Evolutionary conservation across 2,797 vertebrate species (phyloP), one percentile per base, ranked within the genome.

Genomic region (Acipenser oxyrinchus): DNA sequence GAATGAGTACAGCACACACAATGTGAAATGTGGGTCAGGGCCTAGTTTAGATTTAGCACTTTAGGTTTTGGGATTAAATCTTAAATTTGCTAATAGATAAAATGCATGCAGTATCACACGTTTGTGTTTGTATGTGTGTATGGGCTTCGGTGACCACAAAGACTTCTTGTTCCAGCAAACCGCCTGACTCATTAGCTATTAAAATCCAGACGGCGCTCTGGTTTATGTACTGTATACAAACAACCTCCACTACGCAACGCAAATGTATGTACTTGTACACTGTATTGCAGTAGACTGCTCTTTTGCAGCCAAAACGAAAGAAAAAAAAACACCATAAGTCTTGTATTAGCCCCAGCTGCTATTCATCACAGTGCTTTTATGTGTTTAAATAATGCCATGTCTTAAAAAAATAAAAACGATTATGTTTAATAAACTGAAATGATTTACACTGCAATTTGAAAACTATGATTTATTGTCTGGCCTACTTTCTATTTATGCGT

Each of bases 151-250:
- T 37, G 5, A 37, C 3, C 37, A 37, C 37, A 37, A 37, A 37
- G 12, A 11, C 10, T 58, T n/a, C 15, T 11, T 58, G 55, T 58
- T 58, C 55, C 55, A 64, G 70, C 62, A 55, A 62, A 74, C 68
- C 64, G 48, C 53, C 67, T 37, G 37, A 37, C 37, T 65, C 37
- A 59, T 71, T 68, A 72, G 68, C 66, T 65, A 63, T 72, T 68
- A 68, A 68, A 49, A 70, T 65, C 69, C 65, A 67, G 63, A 59
- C 15, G 51, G 50, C 15, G 49, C 62, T n/a, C 48, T 48, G 64
- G 51, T 58, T 66, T 68, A 37, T 13, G 57, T 23, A 58, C 8
- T 50, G 48, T 10, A 49, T 48, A 23, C 64, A 67, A 63, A 37
- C 37, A 37, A 69, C 48, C 68, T 65, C 48, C 59, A 53, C 60